These are phyloP conservation scores for Thunnus albacares DNA, from an alignment of 2,797 vertebrate genomes.

Conservation along the genomic window DNA sequence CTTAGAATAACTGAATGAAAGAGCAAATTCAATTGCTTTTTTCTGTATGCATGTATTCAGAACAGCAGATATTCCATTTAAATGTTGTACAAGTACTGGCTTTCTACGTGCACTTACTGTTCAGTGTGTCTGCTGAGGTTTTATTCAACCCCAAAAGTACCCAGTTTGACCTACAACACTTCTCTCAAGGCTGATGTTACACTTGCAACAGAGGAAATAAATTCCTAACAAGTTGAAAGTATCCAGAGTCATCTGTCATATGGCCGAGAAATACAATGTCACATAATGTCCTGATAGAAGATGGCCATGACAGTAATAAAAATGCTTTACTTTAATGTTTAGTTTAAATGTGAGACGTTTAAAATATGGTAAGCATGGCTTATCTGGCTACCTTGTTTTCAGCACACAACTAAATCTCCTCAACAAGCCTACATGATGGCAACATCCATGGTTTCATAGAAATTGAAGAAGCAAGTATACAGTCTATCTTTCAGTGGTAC, in stretches of 20 bases:
- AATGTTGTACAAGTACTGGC: not conserved
- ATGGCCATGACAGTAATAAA: not conserved
- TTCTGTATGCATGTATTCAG: not conserved
- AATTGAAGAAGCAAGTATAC: not conserved
- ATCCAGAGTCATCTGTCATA: not conserved
- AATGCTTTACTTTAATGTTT: not conserved
- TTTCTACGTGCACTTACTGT: not conserved
- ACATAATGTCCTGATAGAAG: not conserved
- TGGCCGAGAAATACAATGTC: not conserved
- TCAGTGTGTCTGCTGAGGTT: not conserved
- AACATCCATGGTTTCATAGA: not conserved
- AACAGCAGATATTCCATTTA: not conserved
- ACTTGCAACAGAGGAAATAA: not conserved
- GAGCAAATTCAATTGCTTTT: not conserved
- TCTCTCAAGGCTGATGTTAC: conserved; percentile 5
- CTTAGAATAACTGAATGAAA: not conserved
- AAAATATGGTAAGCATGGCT: not conserved
- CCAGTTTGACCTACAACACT: not conserved
- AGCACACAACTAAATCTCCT: not conserved
- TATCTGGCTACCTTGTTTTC: not conserved
- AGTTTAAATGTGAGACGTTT: not conserved
- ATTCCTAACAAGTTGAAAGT: conserved; percentile 5
- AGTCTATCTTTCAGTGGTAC: not conserved
- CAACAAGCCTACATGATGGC: not conserved
- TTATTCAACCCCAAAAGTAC: not conserved